These are phyloP conservation scores for Aythya baeri DNA, from an alignment of 2,113 vertebrate species.

Conservation along the genomic window DNA sequence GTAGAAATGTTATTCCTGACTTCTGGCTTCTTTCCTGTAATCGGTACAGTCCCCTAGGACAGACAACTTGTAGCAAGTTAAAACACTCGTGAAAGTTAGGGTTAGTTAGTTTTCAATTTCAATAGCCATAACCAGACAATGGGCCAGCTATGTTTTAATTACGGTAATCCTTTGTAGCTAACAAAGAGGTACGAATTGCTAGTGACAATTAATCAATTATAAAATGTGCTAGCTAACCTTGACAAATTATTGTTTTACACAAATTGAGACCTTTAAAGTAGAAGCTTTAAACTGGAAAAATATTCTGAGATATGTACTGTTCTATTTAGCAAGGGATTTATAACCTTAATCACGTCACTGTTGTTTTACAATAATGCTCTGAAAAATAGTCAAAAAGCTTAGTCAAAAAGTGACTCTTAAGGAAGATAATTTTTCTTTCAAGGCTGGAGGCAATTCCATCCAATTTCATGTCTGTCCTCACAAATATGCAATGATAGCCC, in stretches of 20 bases:
- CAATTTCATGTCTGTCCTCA: neutral
- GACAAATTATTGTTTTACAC: neutral
- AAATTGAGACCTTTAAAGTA: neutral
- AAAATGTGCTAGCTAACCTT: neutral
- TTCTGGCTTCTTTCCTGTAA: constrained; percentile 24
- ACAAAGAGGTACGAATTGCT: neutral
- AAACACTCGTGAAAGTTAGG: neutral
- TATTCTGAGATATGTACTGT: neutral
- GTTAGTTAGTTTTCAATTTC: neutral
- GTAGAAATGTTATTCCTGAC: neutral
- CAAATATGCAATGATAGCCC: neutral
- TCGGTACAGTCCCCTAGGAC: neutral
- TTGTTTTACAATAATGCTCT: neutral
- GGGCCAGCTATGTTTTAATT: neutral
- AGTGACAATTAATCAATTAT: neutral
- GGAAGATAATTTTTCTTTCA: neutral
- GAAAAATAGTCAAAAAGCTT: neutral
- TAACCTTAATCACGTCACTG: neutral
- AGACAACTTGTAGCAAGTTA: neutral
- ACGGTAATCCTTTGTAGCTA: neutral
- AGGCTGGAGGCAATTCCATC: neutral
- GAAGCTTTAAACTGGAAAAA: neutral
- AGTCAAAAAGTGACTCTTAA: neutral
- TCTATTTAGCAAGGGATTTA: neutral
- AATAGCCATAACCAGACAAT: neutral